A percentile compares a stretch with the other conserved stretches of the same genome.
These are phyloP conservation scores for Trachelus tabidus DNA, from an alignment of 2,888 invertebrate species.

Conservation along the genomic window DNA sequence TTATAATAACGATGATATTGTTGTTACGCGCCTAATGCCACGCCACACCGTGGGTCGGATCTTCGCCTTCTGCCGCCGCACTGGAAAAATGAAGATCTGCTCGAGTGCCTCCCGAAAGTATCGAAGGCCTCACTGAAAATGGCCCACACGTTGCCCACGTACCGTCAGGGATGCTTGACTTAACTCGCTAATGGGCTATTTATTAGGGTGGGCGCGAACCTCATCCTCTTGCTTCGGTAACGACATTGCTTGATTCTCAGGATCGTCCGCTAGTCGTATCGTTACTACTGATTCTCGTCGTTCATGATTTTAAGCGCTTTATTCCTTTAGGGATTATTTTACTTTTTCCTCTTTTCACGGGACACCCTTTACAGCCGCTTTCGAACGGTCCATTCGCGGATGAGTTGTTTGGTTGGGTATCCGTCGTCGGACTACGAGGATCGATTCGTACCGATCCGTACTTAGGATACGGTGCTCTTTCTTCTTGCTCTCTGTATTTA, in stretches of 20 bases:
- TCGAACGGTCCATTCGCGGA: neutral
- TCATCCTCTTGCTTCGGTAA: neutral
- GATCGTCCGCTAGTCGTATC: neutral
- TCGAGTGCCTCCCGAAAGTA: constrained; percentile 11
- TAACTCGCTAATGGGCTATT: constrained; percentile 42
- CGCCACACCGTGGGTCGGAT: constrained; percentile 10
- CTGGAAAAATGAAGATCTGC: constrained; percentile 22
- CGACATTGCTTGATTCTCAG: neutral
- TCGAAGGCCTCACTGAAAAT: constrained; percentile 21
- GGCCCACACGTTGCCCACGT: constrained; percentile 22
- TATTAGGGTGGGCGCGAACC: constrained; percentile 26
- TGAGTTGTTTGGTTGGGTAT: neutral
- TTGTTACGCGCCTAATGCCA: constrained; percentile 53
- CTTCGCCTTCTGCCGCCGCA: constrained; percentile 1
- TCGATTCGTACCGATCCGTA: neutral
- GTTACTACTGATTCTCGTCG: neutral
- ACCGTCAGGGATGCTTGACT: constrained; percentile 6
- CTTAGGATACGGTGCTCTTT: neutral
- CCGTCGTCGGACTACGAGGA: neutral
- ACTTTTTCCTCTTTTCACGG: no score
- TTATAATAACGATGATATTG: constrained; percentile 55
- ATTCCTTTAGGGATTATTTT: neutral
- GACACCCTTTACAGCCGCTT: neutral
- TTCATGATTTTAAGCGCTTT: neutral
- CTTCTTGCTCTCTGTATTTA: neutral